These are phyloP conservation scores for Rhinopithecus roxellana DNA, from an alignment of 2,113 vertebrate species.

Conservation along the genomic window DNA sequence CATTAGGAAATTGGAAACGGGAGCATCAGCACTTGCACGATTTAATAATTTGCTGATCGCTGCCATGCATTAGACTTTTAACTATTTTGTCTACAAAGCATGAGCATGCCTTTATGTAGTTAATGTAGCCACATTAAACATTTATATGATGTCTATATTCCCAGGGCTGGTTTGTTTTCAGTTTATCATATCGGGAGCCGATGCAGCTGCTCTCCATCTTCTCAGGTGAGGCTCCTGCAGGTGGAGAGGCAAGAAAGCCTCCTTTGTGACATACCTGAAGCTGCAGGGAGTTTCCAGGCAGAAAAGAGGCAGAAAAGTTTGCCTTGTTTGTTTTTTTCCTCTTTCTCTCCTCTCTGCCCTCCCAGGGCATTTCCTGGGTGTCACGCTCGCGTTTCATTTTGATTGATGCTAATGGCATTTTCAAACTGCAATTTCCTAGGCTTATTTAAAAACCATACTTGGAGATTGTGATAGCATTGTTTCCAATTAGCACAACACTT, in stretches of 20 bases:
- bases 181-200: not conserved
- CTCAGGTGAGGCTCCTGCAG: not conserved
- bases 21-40: accelerated
- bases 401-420: not conserved
- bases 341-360: too few relatives aligned
- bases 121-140: not conserved
- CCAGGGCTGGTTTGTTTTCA: not conserved
- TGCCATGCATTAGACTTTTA: accelerated
- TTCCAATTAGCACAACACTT: not conserved
- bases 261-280: not conserved
- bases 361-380: not conserved
- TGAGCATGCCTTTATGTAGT: not conserved
- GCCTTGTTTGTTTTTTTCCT: accelerated
- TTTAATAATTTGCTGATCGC: not conserved
- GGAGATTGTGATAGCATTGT: not conserved
- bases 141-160: not conserved
- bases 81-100: not conserved
- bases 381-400: not conserved
- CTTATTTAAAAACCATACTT: not conserved
- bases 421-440: not conserved
- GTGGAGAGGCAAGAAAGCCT: not conserved
- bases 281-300: too few relatives aligned
- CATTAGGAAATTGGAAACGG: not conserved
- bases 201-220: too few relatives aligned
- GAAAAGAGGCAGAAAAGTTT: too few relatives aligned